Conservation (phyloP, 2,797 vertebrate genomes). For the Trichosurus vulpecula region DNA sequence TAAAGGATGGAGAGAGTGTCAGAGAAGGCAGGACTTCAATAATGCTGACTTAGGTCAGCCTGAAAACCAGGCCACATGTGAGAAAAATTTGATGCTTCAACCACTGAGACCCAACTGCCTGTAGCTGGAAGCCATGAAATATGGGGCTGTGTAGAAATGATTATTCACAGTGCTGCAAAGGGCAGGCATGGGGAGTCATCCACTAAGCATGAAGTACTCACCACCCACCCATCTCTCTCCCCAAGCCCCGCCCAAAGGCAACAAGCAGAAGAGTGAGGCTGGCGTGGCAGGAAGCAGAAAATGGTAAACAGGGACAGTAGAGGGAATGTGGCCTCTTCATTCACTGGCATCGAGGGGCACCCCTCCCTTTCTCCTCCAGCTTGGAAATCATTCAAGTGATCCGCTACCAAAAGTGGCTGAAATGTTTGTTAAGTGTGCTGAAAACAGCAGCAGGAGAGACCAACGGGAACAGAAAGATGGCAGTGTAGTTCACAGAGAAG, state of each 20-base stretch:
- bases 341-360: background rate
- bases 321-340: background rate
- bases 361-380: background rate
- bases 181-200: background rate
- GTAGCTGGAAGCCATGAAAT: background rate
- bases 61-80: background rate
- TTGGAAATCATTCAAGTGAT: accelerated
- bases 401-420: background rate
- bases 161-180: background rate
- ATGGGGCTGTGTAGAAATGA: background rate
- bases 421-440: background rate
- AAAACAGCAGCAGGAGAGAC: background rate
- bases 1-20: background rate
- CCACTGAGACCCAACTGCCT: background rate
- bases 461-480: background rate
- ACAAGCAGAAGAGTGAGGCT: background rate
- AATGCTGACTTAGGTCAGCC: background rate
- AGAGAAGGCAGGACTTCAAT: background rate
- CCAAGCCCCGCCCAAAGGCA: background rate
- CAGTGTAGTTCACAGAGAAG: background rate
- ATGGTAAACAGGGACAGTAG: background rate
- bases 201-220: background rate
- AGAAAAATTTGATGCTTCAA: background rate
- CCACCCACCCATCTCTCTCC: background rate
- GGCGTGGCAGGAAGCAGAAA: background rate